Percentiles rank a stretch among this genome's conserved stretches.
These are phyloP conservation scores for Drosophila willistoni DNA, from an alignment of 1,140 invertebrate genomes.

Conservation along the genomic window DNA sequence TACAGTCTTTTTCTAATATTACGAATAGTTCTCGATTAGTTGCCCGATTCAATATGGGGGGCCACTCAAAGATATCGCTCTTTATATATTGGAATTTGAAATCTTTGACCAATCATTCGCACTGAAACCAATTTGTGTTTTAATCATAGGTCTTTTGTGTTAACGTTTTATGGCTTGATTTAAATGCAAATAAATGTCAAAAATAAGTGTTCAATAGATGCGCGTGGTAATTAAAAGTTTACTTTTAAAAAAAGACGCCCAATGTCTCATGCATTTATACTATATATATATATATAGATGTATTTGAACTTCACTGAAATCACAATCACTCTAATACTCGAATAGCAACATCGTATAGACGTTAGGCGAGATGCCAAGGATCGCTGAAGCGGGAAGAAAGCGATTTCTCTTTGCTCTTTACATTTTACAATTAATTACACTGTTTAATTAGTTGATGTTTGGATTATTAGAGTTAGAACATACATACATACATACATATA, in stretches of 20 bases:
- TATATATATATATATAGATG: no score
- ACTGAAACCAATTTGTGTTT: neutral
- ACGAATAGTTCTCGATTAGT: neutral
- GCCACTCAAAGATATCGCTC: neutral
- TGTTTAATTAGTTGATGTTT: neutral
- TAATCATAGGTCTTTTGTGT: neutral
- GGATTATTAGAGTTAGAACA: neutral
- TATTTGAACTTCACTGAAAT: neutral
- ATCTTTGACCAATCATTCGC: neutral
- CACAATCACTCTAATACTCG: neutral
- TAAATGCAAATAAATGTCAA: conserved; percentile 1
- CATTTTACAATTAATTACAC: conserved; percentile 5
- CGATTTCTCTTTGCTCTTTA: conserved; percentile 2
- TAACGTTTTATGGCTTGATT: neutral
- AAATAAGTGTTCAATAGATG: conserved; percentile 1
- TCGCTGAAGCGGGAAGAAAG: conserved; percentile 7
- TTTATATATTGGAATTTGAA: conserved; percentile 1
- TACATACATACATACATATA: neutral
- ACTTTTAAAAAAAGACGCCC: neutral
- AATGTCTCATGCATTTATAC: neutral
- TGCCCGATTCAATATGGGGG: neutral
- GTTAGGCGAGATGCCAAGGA: neutral
- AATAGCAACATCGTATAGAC: neutral
- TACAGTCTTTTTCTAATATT: neutral
- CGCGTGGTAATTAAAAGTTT: neutral